phyloP scores from a whole-genome alignment of 2,113 vertebrate species.

The Rhinopomastus cyanomelas region DNA sequence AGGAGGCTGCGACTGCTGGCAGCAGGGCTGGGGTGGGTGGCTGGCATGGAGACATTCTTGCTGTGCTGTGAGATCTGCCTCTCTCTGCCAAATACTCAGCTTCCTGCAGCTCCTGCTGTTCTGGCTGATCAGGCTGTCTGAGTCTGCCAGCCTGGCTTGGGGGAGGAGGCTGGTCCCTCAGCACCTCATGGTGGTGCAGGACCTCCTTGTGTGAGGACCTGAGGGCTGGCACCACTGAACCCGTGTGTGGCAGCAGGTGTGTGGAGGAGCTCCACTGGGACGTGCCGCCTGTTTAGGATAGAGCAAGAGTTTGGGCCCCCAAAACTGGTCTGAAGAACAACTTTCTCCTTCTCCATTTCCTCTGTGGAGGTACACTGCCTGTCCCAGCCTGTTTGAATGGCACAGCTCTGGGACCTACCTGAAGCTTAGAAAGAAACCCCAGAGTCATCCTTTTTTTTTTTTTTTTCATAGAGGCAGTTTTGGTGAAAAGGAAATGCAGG shows the following conservation, averaged over 20 bases:
- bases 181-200: background rate
- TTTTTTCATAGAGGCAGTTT: background rate
- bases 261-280: background rate
- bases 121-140: background rate
- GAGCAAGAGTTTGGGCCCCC: background rate
- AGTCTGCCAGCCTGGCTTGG: background rate
- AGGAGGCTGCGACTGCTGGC: slow-evolving; percentile 1
- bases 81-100: background rate
- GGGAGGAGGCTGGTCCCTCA: background rate
- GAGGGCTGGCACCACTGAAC: rapidly evolving
- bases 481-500: background rate
- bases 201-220: rapidly evolving
- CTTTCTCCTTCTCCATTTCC: background rate
- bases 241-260: background rate
- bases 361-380: background rate
- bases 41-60: background rate
- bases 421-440: background rate
- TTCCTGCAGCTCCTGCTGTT: background rate
- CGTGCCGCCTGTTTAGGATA: background rate
- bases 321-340: background rate
- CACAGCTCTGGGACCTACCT: background rate
- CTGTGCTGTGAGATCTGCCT: slow-evolving; percentile 4
- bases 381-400: background rate
- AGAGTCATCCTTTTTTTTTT: background rate
- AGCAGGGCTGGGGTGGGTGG: background rate